Conservation (phyloP, 2,888 invertebrate genomes). For the Venustoraphidia nigricollis region DNA sequence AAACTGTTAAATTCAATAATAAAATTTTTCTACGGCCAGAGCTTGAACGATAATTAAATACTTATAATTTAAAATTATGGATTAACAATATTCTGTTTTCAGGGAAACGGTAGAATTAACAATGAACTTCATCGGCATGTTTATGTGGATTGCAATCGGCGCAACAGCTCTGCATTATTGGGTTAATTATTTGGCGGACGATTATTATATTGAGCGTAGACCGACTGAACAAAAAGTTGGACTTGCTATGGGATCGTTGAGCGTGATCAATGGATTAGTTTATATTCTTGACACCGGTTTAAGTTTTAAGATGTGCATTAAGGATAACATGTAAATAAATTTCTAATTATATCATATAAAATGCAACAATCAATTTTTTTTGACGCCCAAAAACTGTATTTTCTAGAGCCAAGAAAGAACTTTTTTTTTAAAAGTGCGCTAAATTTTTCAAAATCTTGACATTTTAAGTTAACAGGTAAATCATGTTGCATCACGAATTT, state of each 20-base stretch:
- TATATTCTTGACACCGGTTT: conserved; percentile 67
- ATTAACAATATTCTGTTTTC: conserved; percentile 17
- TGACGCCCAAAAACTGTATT: too few species aligned
- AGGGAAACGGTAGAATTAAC: conserved; percentile 66
- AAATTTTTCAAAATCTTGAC: too few species aligned
- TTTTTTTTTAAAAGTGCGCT: too few species aligned
- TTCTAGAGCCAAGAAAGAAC: too few species aligned
- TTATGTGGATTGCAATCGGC: conserved; percentile 74
- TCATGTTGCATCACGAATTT: too few species aligned
- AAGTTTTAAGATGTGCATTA: conserved; percentile 21
- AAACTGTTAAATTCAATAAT: too few species aligned
- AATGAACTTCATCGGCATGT: conserved; percentile 75
- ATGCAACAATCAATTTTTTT: too few species aligned
- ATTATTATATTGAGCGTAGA: conserved; percentile 48
- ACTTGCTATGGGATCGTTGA: conserved; percentile 63
- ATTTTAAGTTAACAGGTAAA: too few species aligned
- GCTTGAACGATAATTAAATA: neutral
- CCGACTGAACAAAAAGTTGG: conserved; percentile 58
- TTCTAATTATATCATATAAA: too few species aligned
- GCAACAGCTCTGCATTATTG: conserved; percentile 80
- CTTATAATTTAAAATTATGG: neutral
- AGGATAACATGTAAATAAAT: too few species aligned
- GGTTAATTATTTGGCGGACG: conserved; percentile 71
- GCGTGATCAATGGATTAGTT: conserved; percentile 62
- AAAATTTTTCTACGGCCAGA: too few species aligned